phyloP scores from a whole-genome alignment of 2,113 vertebrate genomes.

The Scomber japonicus region DNA sequence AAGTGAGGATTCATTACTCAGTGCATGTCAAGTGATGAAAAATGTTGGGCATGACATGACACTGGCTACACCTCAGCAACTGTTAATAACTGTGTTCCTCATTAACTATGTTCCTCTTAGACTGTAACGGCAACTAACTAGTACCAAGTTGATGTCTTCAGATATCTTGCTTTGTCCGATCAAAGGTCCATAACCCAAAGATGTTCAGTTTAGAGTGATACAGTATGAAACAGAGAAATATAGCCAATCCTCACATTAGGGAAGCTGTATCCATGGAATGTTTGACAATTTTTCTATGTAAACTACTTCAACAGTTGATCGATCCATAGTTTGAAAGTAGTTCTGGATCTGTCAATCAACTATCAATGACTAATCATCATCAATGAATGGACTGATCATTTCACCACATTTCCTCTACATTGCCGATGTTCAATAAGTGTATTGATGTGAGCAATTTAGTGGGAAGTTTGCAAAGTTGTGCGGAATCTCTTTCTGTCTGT shows the following conservation, averaged over 20 bases:
- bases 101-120: neutral
- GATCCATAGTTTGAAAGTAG: no score
- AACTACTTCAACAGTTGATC: no score
- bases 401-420: neutral
- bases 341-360: no score
- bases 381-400: neutral
- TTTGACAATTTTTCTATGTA: no score
- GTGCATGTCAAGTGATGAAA: conserved; percentile 9
- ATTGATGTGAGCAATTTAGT: neutral
- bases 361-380: no score
- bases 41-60: neutral
- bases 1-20: conserved; percentile 3
- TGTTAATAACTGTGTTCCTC: neutral
- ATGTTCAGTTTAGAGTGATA: neutral
- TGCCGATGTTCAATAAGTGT: neutral
- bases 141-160: neutral
- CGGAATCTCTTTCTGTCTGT: neutral
- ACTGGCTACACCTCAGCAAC: neutral
- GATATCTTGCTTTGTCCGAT: neutral
- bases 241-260: no score
- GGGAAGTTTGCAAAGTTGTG: conserved; percentile 3
- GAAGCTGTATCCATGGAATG: no score
- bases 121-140: neutral
- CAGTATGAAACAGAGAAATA: neutral
- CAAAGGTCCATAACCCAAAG: neutral